A percentile compares a stretch with the other conserved stretches of the same genome.
phyloP scores from a whole-genome alignment of 2,888 invertebrate species.

The Limnephilus rhombicus region DNA sequence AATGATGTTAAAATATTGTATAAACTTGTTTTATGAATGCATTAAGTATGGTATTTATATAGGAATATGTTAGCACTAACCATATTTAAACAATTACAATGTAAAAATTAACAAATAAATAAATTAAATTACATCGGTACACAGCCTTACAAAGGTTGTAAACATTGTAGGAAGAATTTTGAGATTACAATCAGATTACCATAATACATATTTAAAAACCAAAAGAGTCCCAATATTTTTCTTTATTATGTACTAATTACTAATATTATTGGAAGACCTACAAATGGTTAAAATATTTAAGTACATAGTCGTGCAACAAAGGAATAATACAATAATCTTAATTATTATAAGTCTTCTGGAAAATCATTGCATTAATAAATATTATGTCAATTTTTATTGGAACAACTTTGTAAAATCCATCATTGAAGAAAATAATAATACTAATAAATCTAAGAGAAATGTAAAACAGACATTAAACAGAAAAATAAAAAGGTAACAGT shows the following conservation, averaged over 20 bases:
- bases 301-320: neutral
- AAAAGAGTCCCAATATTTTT: neutral
- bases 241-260: neutral
- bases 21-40: neutral
- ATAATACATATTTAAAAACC: neutral
- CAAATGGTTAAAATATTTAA: neutral
- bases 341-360: neutral
- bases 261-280: neutral
- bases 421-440: too few relatives aligned
- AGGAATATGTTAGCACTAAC: neutral
- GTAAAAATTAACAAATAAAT: neutral
- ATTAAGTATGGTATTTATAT: neutral
- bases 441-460: too few relatives aligned
- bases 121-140: too few relatives aligned
- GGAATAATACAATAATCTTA: neutral
- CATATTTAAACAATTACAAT: neutral
- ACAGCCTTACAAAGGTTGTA: too few relatives aligned
- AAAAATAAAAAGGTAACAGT: too few relatives aligned
- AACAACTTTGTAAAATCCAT: too few relatives aligned
- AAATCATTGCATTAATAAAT: neutral
- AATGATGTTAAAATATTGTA: neutral
- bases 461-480: too few relatives aligned
- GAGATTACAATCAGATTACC: neutral
- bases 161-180: neutral
- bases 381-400: neutral